These are phyloP conservation scores for Porites rus DNA, from an alignment of 92 coral and sea anemone species.

Conservation along the genomic window DNA sequence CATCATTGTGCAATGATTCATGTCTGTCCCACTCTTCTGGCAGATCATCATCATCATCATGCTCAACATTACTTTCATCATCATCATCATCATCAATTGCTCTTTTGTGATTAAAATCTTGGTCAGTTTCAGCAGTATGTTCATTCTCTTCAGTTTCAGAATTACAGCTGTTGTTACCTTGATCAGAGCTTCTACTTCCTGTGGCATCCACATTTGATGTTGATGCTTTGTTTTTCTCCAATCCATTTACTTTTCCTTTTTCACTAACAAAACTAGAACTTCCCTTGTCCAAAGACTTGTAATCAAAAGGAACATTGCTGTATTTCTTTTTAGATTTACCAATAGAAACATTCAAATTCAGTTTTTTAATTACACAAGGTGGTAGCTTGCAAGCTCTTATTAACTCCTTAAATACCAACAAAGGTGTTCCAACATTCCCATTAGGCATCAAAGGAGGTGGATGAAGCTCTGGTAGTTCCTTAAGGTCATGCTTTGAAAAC, in stretches of 20 bases:
- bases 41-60: conserved; percentile 59
- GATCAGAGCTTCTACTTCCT: not conserved
- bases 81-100: conserved; percentile 47
- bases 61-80: not conserved
- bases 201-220: not conserved
- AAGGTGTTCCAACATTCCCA: conserved; percentile 97
- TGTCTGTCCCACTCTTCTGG: conserved; percentile 99
- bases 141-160: conserved; percentile 1
- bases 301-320: conserved; percentile 95
- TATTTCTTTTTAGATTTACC: conserved; percentile 79
- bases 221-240: not conserved
- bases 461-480: conserved; percentile 80
- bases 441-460: conserved; percentile 98
- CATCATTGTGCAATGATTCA: conserved; percentile 94
- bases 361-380: conserved; percentile 87
- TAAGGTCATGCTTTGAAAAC: conserved; percentile 79
- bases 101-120: too few relatives aligned
- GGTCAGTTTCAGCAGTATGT: not conserved
- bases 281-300: conserved; percentile 49
- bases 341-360: conserved; percentile 86
- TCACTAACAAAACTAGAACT: not conserved
- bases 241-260: not conserved
- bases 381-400: conserved; percentile 94
- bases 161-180: not conserved
- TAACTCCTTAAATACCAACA: conserved; percentile 70